Evolutionary conservation across 1,140 invertebrate species (phyloP).

Genomic region (Cherax destructor): DNA sequence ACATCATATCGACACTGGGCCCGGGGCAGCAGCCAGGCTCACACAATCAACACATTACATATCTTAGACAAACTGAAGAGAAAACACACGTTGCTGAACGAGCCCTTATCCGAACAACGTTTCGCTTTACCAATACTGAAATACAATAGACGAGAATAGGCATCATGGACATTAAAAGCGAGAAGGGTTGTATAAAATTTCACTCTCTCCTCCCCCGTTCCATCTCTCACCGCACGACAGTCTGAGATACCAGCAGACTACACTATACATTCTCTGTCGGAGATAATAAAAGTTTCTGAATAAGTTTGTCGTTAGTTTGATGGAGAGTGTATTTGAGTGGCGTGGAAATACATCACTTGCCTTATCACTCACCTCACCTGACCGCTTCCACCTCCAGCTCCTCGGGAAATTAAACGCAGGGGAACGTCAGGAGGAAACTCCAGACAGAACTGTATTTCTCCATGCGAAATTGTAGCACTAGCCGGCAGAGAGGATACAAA

Average conservation of each 20-base stretch:
- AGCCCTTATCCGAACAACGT: no score
- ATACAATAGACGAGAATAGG: no score
- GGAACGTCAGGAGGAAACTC: not conserved
- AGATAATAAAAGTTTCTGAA: constrained; percentile 20
- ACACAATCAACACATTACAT: no score
- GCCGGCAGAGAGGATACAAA: no score
- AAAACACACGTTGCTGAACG: no score
- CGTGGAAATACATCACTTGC: constrained; percentile 9
- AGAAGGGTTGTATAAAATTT: no score
- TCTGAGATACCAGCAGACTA: not conserved
- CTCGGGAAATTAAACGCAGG: not conserved
- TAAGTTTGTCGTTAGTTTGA: constrained; percentile 19
- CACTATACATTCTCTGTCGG: not conserved
- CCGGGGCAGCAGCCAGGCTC: no score
- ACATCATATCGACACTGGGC: no score
- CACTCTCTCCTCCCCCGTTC: not conserved
- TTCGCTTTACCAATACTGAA: no score
- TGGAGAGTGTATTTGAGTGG: constrained; percentile 16
- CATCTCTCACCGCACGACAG: not conserved
- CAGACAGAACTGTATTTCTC: not conserved
- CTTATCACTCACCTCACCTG: constrained; percentile 19
- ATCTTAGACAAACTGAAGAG: no score
- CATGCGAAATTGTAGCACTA: no score
- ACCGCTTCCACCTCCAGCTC: not conserved
- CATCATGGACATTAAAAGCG: no score